phyloP scores from a whole-genome alignment of 2,113 vertebrate species.

The Xerus inauris region DNA sequence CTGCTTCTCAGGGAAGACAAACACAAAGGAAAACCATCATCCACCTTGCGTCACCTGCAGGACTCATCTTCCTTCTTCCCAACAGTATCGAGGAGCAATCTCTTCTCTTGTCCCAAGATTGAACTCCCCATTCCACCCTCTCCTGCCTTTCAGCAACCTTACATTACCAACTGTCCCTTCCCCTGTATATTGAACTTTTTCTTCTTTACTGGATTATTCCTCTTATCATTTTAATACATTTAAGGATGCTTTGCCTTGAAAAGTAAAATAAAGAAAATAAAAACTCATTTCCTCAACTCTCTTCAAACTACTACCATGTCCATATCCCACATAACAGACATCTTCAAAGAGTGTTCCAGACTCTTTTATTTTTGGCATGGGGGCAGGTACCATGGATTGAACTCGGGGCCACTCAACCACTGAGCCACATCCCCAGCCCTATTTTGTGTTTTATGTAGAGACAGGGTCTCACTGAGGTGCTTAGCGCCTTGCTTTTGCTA shows the following conservation, averaged over 20 bases:
- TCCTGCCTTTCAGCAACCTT: neutral
- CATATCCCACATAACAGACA: neutral
- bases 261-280: neutral
- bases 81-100: neutral
- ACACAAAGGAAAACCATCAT: neutral
- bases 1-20: neutral
- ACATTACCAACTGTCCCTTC: neutral
- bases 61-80: neutral
- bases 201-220: neutral
- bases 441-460: too few species aligned
- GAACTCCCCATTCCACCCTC: neutral
- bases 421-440: too few species aligned
- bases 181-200: neutral
- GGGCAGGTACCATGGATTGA: too few species aligned
- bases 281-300: neutral
- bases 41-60: fast-evolving
- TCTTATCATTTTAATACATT: neutral
- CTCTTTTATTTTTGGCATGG: too few species aligned
- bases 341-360: neutral
- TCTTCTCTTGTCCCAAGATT: neutral
- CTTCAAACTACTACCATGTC: neutral
- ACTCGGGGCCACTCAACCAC: too few species aligned
- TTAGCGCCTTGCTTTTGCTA: too few species aligned
- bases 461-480: too few species aligned
- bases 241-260: neutral